Percentiles rank a stretch among this genome's conserved stretches.
phyloP scores from a whole-genome alignment of 1,140 invertebrate species.

The Venturia canescens region DNA sequence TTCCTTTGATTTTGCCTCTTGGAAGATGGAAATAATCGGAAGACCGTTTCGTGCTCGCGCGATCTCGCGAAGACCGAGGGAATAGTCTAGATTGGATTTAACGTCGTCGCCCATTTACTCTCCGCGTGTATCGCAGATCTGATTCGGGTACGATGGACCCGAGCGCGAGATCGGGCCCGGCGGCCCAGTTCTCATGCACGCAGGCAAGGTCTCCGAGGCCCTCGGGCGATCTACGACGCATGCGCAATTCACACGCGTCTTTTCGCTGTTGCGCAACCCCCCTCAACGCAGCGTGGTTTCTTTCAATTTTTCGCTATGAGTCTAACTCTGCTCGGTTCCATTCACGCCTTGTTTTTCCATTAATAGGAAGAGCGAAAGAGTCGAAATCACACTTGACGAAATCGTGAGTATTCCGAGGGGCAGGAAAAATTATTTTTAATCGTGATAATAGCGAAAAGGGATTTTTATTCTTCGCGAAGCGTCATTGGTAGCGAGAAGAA shows the following conservation, averaged over 20 bases:
- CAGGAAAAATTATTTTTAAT: too few relatives aligned
- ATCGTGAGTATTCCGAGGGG: too few relatives aligned
- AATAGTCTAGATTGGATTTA: slow-evolving; percentile 52
- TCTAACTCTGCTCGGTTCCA: background rate
- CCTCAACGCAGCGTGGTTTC: slow-evolving; percentile 14
- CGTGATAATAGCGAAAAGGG: too few relatives aligned
- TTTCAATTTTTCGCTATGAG: slow-evolving; percentile 17
- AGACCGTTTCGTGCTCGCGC: background rate
- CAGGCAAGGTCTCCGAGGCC: slow-evolving; percentile 70
- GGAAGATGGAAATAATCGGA: background rate
- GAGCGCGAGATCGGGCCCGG: slow-evolving; percentile 52
- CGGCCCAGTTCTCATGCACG: slow-evolving; percentile 76
- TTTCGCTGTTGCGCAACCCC: slow-evolving; percentile 68
- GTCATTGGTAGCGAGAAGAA: too few relatives aligned
- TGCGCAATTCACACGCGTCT: slow-evolving; percentile 59
- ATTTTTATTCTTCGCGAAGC: too few relatives aligned
- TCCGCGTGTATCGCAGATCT: slow-evolving; percentile 47
- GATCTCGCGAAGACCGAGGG: slow-evolving; percentile 33
- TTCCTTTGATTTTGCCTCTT: too few relatives aligned
- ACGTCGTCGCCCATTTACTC: slow-evolving; percentile 36
- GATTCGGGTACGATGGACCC: slow-evolving; percentile 60
- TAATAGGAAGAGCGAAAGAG: background rate
- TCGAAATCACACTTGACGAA: too few relatives aligned
- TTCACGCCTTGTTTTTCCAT: background rate
- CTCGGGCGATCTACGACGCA: slow-evolving; percentile 67